These are phyloP conservation scores for Kryphioiulus occultus DNA, from an alignment of 2,888 invertebrate genomes.

Conservation along the genomic window DNA sequence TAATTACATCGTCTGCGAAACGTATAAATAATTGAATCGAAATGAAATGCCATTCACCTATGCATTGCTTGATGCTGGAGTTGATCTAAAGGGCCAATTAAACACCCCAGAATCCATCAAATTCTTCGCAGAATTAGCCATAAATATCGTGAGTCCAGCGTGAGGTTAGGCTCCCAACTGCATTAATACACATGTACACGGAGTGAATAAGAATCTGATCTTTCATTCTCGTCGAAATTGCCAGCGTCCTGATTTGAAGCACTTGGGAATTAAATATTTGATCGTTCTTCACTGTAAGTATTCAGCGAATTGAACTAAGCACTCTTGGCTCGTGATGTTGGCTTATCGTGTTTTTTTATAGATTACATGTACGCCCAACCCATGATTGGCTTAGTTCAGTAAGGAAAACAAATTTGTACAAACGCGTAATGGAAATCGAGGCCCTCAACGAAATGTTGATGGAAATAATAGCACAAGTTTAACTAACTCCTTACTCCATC, in stretches of 20 bases:
- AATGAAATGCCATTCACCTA: too few relatives aligned
- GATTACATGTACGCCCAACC: slow-evolving; percentile 11
- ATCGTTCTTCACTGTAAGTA: background rate
- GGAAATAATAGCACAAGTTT: background rate
- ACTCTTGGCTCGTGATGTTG: background rate
- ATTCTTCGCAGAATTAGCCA: too few relatives aligned
- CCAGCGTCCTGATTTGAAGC: background rate
- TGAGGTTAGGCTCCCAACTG: background rate
- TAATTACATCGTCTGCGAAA: too few relatives aligned
- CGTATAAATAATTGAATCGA: too few relatives aligned
- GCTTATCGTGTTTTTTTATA: background rate
- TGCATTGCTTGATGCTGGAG: too few relatives aligned
- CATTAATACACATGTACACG: background rate
- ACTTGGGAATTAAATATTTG: slow-evolving; percentile 20
- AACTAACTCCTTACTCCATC: background rate
- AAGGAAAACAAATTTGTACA: background rate
- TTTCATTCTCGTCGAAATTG: background rate
- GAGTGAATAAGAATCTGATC: background rate
- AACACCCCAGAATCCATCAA: too few relatives aligned
- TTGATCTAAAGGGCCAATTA: too few relatives aligned
- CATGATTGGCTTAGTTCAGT: background rate
- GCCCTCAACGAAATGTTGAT: background rate
- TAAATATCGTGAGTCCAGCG: too few relatives aligned
- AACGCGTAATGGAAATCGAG: background rate
- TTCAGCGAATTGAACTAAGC: background rate